Percentiles rank a stretch among this genome's conserved stretches.
These are phyloP conservation scores for Helostoma temminkii DNA, from an alignment of 2,797 vertebrate genomes.

Conservation along the genomic window DNA sequence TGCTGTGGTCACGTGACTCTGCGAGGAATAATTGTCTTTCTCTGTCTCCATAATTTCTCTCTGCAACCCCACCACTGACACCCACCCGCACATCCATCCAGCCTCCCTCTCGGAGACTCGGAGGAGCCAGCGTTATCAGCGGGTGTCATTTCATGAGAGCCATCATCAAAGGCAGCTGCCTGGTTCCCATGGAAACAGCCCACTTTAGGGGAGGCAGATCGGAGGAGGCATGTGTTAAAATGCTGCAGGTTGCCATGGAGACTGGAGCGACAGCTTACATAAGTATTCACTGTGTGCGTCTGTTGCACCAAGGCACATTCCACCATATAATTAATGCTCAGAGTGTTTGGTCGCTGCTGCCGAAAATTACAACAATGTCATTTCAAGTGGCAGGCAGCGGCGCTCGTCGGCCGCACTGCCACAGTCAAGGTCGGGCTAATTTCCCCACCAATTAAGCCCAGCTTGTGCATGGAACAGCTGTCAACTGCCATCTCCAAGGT, in stretches of 20 bases:
- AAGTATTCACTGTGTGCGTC: slow-evolving; percentile 82
- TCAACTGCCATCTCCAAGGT: slow-evolving; percentile 82
- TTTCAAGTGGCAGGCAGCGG: slow-evolving; percentile 71
- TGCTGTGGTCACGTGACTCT: slow-evolving; percentile 53
- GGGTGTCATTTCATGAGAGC: slow-evolving; percentile 80
- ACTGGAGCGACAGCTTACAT: slow-evolving; percentile 84
- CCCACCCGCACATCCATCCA: slow-evolving; percentile 19
- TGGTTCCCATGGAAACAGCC: slow-evolving; percentile 86
- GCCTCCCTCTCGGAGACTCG: slow-evolving; percentile 49
- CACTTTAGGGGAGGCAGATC: slow-evolving; percentile 76
- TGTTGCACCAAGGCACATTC: slow-evolving; percentile 74
- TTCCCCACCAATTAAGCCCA: slow-evolving; percentile 81
- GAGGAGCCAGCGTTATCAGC: slow-evolving; percentile 69
- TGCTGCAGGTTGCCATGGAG: slow-evolving; percentile 84
- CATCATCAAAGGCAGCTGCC: slow-evolving; percentile 81
- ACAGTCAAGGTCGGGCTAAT: slow-evolving; percentile 82
- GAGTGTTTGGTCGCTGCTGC: slow-evolving; percentile 76
- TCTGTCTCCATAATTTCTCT: slow-evolving; percentile 53
- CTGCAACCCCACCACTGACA: slow-evolving; percentile 6
- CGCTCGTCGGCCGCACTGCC: slow-evolving; percentile 57
- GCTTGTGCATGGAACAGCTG: slow-evolving; percentile 80
- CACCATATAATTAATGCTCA: slow-evolving; percentile 82
- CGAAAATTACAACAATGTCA: slow-evolving; percentile 83
- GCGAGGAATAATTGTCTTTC: slow-evolving; percentile 53
- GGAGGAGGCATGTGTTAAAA: slow-evolving; percentile 76